Conservation (phyloP, 2,888 invertebrate species). For the Caenorhabditis uteleia region DNA sequence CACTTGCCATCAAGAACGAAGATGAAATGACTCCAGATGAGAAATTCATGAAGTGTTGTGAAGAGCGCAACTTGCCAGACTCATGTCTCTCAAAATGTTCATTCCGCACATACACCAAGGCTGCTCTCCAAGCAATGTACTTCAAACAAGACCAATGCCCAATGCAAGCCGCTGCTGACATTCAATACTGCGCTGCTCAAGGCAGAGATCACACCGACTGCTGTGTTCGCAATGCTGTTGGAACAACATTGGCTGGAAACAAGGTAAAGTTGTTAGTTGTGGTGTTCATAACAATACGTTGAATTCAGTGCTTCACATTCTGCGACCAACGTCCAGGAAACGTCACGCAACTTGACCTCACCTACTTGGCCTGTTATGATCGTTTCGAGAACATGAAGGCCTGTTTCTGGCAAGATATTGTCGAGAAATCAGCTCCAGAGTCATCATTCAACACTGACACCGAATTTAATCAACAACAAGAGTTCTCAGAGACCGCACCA, state of each 20-base stretch:
- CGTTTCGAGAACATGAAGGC: constrained; percentile 61
- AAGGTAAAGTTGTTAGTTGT: too few relatives aligned
- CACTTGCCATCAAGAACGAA: constrained; percentile 24
- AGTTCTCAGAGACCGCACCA: constrained; percentile 22
- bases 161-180: constrained; percentile 68
- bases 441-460: constrained; percentile 39
- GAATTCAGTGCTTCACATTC: constrained; percentile 54
- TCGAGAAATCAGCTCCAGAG: constrained; percentile 23
- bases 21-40: constrained; percentile 58
- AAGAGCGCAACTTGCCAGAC: constrained; percentile 66
- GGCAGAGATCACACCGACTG: constrained; percentile 55
- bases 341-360: constrained; percentile 58
- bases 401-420: constrained; percentile 57
- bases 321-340: constrained; percentile 62
- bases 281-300: neutral
- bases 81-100: constrained; percentile 64
- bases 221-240: constrained; percentile 54
- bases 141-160: constrained; percentile 67
- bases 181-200: constrained; percentile 66
- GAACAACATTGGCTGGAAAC: constrained; percentile 56
- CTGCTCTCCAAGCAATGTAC: constrained; percentile 67
- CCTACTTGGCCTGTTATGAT: constrained; percentile 57
- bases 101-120: constrained; percentile 62
- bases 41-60: constrained; percentile 67
- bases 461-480: constrained; percentile 11